Evolutionary conservation across 2,113 vertebrate genomes (phyloP), one percentile per base, ranked within the genome.

Genomic region (Lonchura striata): DNA sequence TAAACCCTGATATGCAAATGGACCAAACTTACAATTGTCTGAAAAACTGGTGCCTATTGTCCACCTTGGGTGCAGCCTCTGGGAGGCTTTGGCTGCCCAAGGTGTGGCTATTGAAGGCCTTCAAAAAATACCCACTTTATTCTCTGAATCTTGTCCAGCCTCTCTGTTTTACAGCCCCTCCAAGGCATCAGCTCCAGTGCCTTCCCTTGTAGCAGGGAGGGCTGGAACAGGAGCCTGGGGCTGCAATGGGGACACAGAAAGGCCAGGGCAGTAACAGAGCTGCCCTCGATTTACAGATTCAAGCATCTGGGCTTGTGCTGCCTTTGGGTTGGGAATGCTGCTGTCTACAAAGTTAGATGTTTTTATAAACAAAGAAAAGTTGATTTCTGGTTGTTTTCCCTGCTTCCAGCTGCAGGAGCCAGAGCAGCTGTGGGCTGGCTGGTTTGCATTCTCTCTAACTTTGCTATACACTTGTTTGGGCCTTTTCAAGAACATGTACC

Each of bases 131-230:
- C 20, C 15, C 25, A 35, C 33, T 65, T 65, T 35, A 54, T 65
- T 35, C 61, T 54, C 25, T 44, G 6, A 2, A 65, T 3, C 11
- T 9, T 44, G 24, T 9, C 39, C 0, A 3, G 49, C 9, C 76
- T 4, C 76, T 4, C 49, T 80, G 25, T 1, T 65, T 20, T 13
- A 37, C 0, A 37, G 37, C 25, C 39, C 0, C 25, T 0, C 49
- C 60, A 35, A 30, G 39, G 24, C 39, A 14, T 4, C 25, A 44
- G 5, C 49, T 9, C 66, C 56, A 66, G 68, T 7, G 49, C 52
- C 76, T 44, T 33, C 21, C 35, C 53, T 50, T 0, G 1, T 25
- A 27, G 37, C 21, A 14, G 52, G 44, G 25, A 68, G 52, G 44
- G 82, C 61, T 68, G 83, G 30, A 14, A 11, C 71, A 44, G 8